phyloP scores from a whole-genome alignment of 2,888 invertebrate genomes.

The Thumatha senex region DNA sequence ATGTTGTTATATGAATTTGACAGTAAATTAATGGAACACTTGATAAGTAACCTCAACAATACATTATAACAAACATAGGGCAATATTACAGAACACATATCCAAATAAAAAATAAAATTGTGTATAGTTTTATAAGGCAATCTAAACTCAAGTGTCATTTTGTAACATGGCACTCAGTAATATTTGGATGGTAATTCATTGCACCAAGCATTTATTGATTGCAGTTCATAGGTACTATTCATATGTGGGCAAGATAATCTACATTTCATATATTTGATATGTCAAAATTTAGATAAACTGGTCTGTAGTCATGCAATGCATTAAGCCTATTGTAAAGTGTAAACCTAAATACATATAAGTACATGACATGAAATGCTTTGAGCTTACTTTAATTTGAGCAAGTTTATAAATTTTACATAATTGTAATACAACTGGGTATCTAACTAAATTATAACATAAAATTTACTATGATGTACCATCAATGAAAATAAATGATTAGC shows the following conservation, averaged over 20 bases:
- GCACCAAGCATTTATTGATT: neutral
- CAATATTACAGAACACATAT: too few relatives aligned
- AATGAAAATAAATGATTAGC: too few relatives aligned
- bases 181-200: neutral
- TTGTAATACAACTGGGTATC: too few relatives aligned
- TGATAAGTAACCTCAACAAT: too few relatives aligned
- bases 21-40: too few relatives aligned
- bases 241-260: neutral
- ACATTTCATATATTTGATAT: conserved; percentile 25
- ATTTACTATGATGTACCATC: neutral
- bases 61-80: too few relatives aligned
- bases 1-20: too few relatives aligned
- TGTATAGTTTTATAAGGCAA: too few relatives aligned
- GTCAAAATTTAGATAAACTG: conserved; percentile 14
- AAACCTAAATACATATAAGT: neutral
- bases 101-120: neutral
- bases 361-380: neutral
- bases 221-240: neutral
- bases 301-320: neutral
- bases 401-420: too few relatives aligned
- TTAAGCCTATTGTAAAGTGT: neutral
- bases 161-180: too few relatives aligned
- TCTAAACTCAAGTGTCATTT: too few relatives aligned
- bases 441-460: neutral
- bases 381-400: neutral